These are phyloP conservation scores for Carassius gibelio DNA, from an alignment of 2,113 vertebrate species.

Conservation along the genomic window DNA sequence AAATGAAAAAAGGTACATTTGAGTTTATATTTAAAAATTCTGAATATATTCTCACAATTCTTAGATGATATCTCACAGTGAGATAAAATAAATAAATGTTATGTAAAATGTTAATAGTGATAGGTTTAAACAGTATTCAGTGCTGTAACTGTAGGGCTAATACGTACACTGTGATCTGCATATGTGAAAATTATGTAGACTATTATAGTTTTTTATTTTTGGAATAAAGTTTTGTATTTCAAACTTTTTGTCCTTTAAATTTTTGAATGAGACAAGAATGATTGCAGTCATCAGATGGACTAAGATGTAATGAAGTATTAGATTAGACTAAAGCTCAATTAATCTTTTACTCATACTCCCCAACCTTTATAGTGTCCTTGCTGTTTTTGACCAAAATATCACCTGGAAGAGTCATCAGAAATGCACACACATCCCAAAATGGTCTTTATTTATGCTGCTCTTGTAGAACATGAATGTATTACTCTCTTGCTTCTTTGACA, in stretches of 20 bases:
- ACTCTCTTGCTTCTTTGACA: not conserved
- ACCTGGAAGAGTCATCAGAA: not conserved
- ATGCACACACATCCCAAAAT: not conserved
- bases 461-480: not conserved
- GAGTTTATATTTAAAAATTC: too few species aligned
- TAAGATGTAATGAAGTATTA: not conserved
- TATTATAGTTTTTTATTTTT: too few species aligned
- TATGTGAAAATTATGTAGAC: too few species aligned
- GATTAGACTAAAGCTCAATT: slow-evolving; percentile 14
- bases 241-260: not conserved
- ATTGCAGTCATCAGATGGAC: slow-evolving; percentile 9
- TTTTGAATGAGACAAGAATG: slow-evolving; percentile 5
- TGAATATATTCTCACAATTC: too few species aligned
- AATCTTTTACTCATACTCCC: not conserved
- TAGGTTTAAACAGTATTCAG: too few species aligned
- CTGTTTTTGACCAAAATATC: not conserved
- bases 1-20: too few species aligned
- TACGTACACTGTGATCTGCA: too few species aligned
- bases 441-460: not conserved
- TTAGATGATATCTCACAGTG: too few species aligned
- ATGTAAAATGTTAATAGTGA: too few species aligned
- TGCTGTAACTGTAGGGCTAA: too few species aligned
- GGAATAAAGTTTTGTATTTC: not conserved
- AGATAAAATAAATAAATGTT: too few species aligned
- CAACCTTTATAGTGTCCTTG: too few species aligned